These are phyloP conservation scores for Epirrhoe alternata DNA, from an alignment of 2,888 invertebrate genomes.

Conservation along the genomic window DNA sequence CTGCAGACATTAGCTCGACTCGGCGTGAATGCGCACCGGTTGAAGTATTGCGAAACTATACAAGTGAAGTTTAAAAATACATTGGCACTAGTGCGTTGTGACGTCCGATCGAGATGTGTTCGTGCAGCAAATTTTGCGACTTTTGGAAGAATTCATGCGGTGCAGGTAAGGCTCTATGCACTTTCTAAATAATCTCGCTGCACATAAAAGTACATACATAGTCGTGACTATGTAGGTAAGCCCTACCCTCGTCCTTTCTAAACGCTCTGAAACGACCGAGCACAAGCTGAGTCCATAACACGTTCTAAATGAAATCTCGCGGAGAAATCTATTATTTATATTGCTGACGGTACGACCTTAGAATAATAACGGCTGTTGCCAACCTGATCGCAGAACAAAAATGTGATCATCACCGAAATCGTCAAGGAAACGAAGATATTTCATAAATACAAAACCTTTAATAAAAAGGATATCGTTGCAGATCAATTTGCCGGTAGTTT, in stretches of 20 bases:
- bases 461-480: conserved; percentile 15
- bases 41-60: conserved; percentile 81
- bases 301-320: conserved; percentile 26
- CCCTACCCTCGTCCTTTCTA: conserved; percentile 57
- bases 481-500: conserved; percentile 8
- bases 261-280: conserved; percentile 38
- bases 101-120: conserved; percentile 76
- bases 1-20: conserved; percentile 64
- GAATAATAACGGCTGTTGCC: conserved; percentile 15
- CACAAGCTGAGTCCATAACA: conserved; percentile 24
- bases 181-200: conserved; percentile 55
- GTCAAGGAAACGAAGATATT: conserved; percentile 16
- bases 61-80: conserved; percentile 85
- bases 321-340: conserved; percentile 31
- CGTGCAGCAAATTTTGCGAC: conserved; percentile 82
- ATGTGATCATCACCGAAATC: conserved; percentile 12
- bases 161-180: conserved; percentile 72
- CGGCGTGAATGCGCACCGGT: conserved; percentile 68
- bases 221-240: conserved; percentile 6
- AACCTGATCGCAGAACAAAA: conserved; percentile 10
- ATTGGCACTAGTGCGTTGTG: conserved; percentile 79
- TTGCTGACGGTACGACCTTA: conserved; percentile 6
- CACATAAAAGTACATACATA: conserved; percentile 10
- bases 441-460: conserved; percentile 10
- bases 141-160: conserved; percentile 82